Evolutionary conservation across 2,113 vertebrate species (phyloP).

Genomic region (Oostethus manadensis): DNA sequence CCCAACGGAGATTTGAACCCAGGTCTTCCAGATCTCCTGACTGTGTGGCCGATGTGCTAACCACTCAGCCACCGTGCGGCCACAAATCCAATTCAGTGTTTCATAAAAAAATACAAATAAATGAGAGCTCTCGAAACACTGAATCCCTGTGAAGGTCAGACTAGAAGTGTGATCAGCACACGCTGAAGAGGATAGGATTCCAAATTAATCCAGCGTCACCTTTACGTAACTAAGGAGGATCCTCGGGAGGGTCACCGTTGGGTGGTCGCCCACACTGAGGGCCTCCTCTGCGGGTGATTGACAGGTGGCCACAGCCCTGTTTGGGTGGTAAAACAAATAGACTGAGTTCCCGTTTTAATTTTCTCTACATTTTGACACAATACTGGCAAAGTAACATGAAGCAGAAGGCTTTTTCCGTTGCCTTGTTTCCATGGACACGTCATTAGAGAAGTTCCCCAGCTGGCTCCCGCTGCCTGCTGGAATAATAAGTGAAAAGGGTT

Average conservation of each 20-base stretch:
- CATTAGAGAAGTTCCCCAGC: slow-evolving; percentile 64
- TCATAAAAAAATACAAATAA: background rate
- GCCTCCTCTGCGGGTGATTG: slow-evolving; percentile 1
- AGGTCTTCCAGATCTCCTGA: too few relatives aligned
- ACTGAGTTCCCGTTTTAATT: slow-evolving; percentile 3
- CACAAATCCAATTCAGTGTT: background rate
- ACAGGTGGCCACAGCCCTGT: background rate
- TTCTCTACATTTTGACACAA: slow-evolving; percentile 36
- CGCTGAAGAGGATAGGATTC: slow-evolving; percentile 2
- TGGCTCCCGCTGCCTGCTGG: slow-evolving; percentile 46
- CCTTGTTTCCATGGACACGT: slow-evolving; percentile 74
- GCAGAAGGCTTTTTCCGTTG: slow-evolving; percentile 34
- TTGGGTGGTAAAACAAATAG: background rate
- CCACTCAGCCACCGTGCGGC: too few relatives aligned
- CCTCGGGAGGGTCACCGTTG: background rate
- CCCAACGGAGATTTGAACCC: too few relatives aligned
- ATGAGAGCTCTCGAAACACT: background rate
- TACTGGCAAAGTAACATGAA: slow-evolving; percentile 28
- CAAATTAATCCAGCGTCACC: background rate
- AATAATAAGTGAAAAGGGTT: slow-evolving; percentile 53
- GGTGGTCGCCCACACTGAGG: background rate
- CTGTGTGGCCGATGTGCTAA: too few relatives aligned
- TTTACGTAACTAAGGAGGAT: slow-evolving; percentile 10
- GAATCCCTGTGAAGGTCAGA: slow-evolving; percentile 1
- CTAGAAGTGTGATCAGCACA: slow-evolving; percentile 3